phyloP scores from a whole-genome alignment of 2,797 vertebrate genomes.

The Carcharodon carcharias region DNA sequence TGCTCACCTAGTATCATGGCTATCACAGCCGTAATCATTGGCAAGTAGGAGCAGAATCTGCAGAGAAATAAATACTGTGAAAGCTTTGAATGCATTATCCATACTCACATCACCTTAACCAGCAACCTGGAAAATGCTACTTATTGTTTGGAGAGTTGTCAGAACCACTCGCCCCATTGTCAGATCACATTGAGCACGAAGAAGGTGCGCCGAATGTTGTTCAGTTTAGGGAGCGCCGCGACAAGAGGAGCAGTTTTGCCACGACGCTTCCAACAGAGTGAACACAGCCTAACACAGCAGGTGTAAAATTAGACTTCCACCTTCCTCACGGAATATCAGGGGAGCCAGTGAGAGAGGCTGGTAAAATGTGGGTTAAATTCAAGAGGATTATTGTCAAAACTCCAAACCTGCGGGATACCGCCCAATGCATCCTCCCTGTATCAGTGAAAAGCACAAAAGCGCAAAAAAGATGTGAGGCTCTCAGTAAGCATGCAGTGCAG shows the following conservation, averaged over 20 bases:
- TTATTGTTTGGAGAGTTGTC: not conserved
- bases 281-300: not conserved
- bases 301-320: not conserved
- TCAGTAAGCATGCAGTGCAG: not conserved
- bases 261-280: not conserved
- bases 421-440: not conserved
- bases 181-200: not conserved
- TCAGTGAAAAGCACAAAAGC: not conserved
- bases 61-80: not conserved
- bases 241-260: not conserved
- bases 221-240: not conserved
- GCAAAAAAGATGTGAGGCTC: not conserved
- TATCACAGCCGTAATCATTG: not conserved
- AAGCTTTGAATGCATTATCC: not conserved
- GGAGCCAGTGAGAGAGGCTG: not conserved
- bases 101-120: not conserved
- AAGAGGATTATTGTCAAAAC: not conserved
- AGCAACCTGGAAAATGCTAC: not conserved
- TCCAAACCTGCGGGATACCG: not conserved
- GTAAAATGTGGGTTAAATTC: not conserved
- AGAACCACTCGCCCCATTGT: too few relatives aligned
- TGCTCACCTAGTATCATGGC: not conserved
- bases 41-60: not conserved
- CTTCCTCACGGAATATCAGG: not conserved
- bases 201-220: not conserved